A percentile compares a stretch with the other conserved stretches of the same genome.
Conservation (phyloP, 2,113 vertebrate genomes). For the Istiophorus platypterus region DNA sequence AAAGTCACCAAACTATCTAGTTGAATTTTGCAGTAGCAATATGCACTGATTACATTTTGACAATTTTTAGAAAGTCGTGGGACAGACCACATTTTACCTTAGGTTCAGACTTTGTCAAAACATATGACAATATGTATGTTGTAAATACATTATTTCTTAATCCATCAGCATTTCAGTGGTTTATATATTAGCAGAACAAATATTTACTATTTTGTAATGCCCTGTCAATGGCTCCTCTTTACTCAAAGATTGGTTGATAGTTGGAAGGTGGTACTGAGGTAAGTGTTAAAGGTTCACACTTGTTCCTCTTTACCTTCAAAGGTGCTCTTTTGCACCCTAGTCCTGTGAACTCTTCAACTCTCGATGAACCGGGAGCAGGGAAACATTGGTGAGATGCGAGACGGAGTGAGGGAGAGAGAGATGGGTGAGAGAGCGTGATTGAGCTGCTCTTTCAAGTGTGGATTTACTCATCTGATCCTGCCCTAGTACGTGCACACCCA, state of each 20-base stretch:
- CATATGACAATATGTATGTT: not conserved
- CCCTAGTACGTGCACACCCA: constrained; percentile 32
- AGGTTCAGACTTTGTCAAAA: not conserved
- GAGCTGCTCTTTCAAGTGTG: constrained; percentile 84
- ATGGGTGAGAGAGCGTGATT: constrained; percentile 72
- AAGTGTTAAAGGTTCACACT: constrained; percentile 33
- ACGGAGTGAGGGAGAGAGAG: constrained; percentile 31
- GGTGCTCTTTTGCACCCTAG: constrained; percentile 46
- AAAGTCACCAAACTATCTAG: no score
- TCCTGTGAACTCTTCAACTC: constrained; percentile 77
- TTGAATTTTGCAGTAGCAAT: not conserved
- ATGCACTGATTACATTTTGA: not conserved
- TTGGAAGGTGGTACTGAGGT: constrained; percentile 10
- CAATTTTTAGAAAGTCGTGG: no score
- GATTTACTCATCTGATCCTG: constrained; percentile 82
- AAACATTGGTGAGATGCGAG: constrained; percentile 59
- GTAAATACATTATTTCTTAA: not conserved
- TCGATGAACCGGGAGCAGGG: constrained; percentile 66
- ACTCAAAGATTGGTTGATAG: constrained; percentile 26
- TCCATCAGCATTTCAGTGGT: not conserved
- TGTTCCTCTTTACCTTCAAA: constrained; percentile 11
- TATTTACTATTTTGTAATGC: not conserved
- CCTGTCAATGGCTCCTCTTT: constrained; percentile 4
- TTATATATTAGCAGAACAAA: not conserved
- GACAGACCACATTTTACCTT: no score